phyloP scores from a whole-genome alignment of 2,797 vertebrate genomes.

The Crenichthys baileyi region DNA sequence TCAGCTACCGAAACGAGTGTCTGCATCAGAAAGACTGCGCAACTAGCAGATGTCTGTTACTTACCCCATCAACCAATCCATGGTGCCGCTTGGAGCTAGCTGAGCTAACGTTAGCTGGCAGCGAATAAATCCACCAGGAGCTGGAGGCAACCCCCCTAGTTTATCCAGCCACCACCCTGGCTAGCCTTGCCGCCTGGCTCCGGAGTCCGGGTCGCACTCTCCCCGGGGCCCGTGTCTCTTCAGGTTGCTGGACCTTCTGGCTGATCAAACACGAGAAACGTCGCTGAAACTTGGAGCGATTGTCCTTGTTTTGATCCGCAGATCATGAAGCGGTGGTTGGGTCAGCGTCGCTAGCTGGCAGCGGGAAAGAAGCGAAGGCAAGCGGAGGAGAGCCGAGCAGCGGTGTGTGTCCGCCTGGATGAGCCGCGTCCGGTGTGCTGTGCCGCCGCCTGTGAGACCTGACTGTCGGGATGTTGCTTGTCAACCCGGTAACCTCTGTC shows the following conservation, averaged over 20 bases:
- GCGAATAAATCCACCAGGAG: conserved; percentile 77
- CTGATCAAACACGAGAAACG: conserved; percentile 29
- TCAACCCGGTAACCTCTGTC: conserved; percentile 73
- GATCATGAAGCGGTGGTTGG: conserved; percentile 58
- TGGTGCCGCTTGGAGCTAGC: conserved; percentile 76
- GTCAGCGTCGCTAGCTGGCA: conserved; percentile 56
- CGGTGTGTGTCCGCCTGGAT: conserved; percentile 32
- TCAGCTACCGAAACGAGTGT: conserved; percentile 14
- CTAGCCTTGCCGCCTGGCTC: conserved; percentile 51
- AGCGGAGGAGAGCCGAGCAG: conserved; percentile 37
- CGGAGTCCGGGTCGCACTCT: conserved; percentile 55
- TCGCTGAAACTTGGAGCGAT: conserved; percentile 56
- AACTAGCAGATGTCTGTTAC: conserved; percentile 72
- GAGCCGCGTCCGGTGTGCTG: conserved; percentile 42
- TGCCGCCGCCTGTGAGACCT: conserved; percentile 37
- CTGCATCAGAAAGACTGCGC: conserved; percentile 41
- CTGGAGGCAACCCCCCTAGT: conserved; percentile 74
- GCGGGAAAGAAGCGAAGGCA: conserved; percentile 59
- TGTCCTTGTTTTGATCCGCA: conserved; percentile 75
- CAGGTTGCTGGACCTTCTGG: conserved; percentile 40
- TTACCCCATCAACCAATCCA: conserved; percentile 99
- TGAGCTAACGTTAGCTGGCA: conserved; percentile 73
- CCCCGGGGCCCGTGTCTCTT: conserved; percentile 53
- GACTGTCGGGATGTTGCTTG: conserved; percentile 45
- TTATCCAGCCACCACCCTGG: conserved; percentile 72